phyloP scores from a whole-genome alignment of 2,888 invertebrate genomes.

The Luperina testacea region DNA sequence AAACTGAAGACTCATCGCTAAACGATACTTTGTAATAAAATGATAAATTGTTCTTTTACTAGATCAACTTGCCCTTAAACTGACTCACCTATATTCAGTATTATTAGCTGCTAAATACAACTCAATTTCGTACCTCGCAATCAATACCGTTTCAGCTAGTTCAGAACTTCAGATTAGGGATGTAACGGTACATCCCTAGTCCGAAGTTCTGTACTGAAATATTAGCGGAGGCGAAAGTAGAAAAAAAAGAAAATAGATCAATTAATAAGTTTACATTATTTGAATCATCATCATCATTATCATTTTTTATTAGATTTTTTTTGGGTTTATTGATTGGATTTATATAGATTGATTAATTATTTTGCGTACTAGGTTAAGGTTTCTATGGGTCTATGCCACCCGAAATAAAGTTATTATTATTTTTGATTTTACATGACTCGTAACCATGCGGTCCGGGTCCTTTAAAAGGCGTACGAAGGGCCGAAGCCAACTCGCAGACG shows the following conservation, averaged over 20 bases:
- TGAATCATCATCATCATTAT: too few relatives aligned
- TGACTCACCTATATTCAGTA: slow-evolving; percentile 34
- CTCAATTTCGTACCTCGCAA: slow-evolving; percentile 68
- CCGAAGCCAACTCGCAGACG: too few relatives aligned
- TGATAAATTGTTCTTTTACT: slow-evolving; percentile 23
- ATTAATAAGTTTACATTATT: not conserved
- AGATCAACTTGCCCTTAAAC: slow-evolving; percentile 36
- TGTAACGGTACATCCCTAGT: not conserved
- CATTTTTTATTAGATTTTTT: too few relatives aligned
- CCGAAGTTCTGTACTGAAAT: not conserved
- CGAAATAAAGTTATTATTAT: too few relatives aligned
- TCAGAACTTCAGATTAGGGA: slow-evolving; percentile 49
- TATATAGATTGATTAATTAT: too few relatives aligned
- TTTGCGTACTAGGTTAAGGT: too few relatives aligned
- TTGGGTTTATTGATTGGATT: too few relatives aligned
- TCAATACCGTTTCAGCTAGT: slow-evolving; percentile 72
- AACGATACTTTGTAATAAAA: slow-evolving; percentile 4
- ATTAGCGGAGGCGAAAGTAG: not conserved
- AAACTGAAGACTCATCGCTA: slow-evolving; percentile 27
- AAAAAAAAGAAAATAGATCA: not conserved
- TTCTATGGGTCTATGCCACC: too few relatives aligned
- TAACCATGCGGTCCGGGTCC: too few relatives aligned
- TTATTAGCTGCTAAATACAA: slow-evolving; percentile 63
- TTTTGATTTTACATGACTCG: too few relatives aligned
- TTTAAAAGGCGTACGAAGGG: too few relatives aligned